Evolutionary conservation across 1,140 invertebrate species (phyloP), one percentile per base, ranked within the genome.

Genomic region (Hylyphantes graminicola): DNA sequence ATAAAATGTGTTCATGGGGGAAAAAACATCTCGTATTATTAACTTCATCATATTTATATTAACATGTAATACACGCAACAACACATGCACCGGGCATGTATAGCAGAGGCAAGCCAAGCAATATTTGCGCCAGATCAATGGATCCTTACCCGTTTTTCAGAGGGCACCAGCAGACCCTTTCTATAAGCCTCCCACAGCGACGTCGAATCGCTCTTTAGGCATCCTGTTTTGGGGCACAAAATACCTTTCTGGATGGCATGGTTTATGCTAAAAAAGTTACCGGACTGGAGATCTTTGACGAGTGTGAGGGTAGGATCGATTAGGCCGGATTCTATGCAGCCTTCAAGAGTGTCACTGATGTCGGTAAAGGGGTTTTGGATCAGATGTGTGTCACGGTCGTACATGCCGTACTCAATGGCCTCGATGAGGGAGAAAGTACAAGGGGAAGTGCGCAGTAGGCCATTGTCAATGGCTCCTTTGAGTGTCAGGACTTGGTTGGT

Each of bases 171-270:
- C 90, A 94, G 94, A 88, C 96, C 95, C 90, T 93, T 93, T 88
- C 96, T 94, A 88, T 93, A 92, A 87, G 97, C 97, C 91, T 96
- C 96, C 84, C 94, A 91, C 88, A 97, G 93, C 91, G 96, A 94
- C 54, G 87, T 85, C 48, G 85, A 67, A 73, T 77, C 74, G 88
- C 94, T 93, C 70, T 88, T 87, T 54, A 90, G 90, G 82, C 94
- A 91, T 87, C 94, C 95, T 80, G 93, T 93, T 87, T 93, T 92
- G 79, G 94, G 92, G 90, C 97, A 94, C 86, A 97, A 92, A 88
- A 94, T 88, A 76, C 94, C 94, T 87, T 91, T 92, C 68, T 93
- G 90, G 6, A 96, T 87, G n/a, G 94, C 95, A 88, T 95, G 91
- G 87, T 92, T 92, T 21, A 95, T 90, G 50, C 93, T 93, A 1